phyloP scores from a whole-genome alignment of 35 echinoderm and acorn worm genomes.

The Eucidaris tribuloides region DNA sequence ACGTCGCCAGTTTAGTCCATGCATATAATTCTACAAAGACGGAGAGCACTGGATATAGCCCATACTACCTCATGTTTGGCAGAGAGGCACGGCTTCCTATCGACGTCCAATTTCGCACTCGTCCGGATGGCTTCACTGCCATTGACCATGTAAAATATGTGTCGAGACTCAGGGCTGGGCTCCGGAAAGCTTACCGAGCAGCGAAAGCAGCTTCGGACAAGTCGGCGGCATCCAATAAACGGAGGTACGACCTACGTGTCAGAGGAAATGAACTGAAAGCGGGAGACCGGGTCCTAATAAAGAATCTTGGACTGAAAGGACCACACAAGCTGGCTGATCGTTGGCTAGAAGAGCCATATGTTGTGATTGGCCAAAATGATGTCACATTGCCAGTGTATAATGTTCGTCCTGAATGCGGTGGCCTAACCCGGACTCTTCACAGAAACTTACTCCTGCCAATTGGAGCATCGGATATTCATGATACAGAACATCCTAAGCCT shows the following conservation, averaged over 20 bases:
- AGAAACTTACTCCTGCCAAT: slow-evolving; percentile 49
- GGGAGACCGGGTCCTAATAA: neutral
- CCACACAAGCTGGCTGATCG: slow-evolving; percentile 18
- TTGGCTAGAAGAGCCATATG: slow-evolving; percentile 41
- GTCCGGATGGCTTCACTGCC: neutral
- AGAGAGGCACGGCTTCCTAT: slow-evolving; percentile 42
- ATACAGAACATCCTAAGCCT: too few species aligned
- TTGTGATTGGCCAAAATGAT: slow-evolving; percentile 13
- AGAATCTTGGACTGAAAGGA: neutral
- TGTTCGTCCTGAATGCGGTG: slow-evolving; percentile 49
- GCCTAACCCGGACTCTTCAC: slow-evolving; percentile 31
- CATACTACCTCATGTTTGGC: slow-evolving; percentile 56
- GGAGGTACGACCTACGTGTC: neutral
- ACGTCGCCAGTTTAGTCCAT: slow-evolving; percentile 28
- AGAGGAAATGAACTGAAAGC: neutral
- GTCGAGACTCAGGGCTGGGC: neutral
- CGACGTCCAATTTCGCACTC: slow-evolving; percentile 5
- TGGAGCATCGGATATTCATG: neutral
- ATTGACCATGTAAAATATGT: neutral
- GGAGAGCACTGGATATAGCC: slow-evolving; percentile 49
- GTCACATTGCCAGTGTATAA: slow-evolving; percentile 47
- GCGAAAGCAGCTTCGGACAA: neutral
- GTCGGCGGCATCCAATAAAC: slow-evolving; percentile 15
- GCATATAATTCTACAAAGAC: slow-evolving; percentile 40
- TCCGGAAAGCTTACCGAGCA: neutral